phyloP scores from a whole-genome alignment of 2,113 vertebrate species.

The Centropristis striata region DNA sequence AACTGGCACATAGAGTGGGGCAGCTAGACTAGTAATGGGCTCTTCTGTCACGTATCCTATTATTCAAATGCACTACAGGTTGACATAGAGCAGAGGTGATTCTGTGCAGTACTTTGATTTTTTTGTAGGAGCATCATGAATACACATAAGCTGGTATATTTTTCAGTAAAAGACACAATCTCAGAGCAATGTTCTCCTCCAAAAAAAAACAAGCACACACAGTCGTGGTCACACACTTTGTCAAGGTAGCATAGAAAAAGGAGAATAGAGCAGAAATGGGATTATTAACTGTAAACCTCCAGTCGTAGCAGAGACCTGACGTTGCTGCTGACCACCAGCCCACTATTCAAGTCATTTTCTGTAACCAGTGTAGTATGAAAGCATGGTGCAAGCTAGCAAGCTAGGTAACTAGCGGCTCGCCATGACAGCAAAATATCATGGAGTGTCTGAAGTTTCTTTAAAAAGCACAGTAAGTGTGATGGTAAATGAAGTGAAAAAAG shows the following conservation, averaged over 20 bases:
- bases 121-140: background rate
- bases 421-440: too few species aligned
- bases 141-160: background rate
- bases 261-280: too few species aligned
- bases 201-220: background rate
- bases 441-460: too few species aligned
- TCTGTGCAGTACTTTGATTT: background rate
- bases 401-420: too few species aligned
- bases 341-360: too few species aligned
- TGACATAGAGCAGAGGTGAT: slow-evolving; percentile 14
- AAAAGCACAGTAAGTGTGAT: too few species aligned
- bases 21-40: background rate
- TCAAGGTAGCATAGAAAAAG: background rate
- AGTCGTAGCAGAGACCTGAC: too few species aligned
- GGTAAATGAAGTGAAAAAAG: too few species aligned
- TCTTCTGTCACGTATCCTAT: slow-evolving; percentile 15
- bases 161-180: slow-evolving; percentile 3
- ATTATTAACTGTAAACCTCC: too few species aligned
- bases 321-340: too few species aligned
- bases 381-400: too few species aligned
- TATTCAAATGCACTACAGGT: slow-evolving; percentile 35
- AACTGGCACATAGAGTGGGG: background rate
- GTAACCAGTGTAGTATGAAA: too few species aligned
- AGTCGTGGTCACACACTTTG: background rate
- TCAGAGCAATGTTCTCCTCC: background rate